A percentile compares a stretch with the other conserved stretches of the same genome.
Evolutionary conservation across 1,140 invertebrate genomes (phyloP).

Genomic region (Brachionus rubens): DNA sequence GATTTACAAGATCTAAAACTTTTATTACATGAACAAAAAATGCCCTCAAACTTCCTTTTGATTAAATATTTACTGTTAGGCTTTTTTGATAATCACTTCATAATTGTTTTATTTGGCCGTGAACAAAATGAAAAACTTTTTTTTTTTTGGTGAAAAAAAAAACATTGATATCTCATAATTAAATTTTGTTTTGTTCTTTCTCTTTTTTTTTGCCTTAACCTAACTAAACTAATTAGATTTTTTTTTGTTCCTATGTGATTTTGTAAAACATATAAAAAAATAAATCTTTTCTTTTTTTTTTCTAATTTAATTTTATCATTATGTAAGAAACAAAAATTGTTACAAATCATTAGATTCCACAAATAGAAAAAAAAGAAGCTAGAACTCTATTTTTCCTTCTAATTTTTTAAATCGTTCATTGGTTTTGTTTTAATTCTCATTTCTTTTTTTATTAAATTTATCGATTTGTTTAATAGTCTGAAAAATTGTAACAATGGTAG

Average conservation of each 20-base stretch:
- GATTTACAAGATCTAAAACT: no score
- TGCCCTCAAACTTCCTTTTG: conserved; percentile 4
- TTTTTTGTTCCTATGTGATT: not conserved
- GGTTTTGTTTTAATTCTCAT: not conserved
- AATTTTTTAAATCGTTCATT: no score
- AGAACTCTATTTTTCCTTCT: no score
- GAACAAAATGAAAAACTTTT: conserved; percentile 9
- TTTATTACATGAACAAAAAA: conserved; percentile 5
- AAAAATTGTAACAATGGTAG: not conserved
- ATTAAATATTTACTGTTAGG: not conserved
- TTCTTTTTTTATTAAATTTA: not conserved
- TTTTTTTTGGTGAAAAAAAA: not conserved
- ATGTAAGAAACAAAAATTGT: conserved; percentile 26
- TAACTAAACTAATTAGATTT: conserved; percentile 34
- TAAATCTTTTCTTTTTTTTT: not conserved
- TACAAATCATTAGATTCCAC: no score
- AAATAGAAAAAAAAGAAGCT: no score
- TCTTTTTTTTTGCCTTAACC: no score
- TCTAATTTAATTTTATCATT: conserved; percentile 14
- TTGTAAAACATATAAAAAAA: no score
- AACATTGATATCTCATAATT: conserved; percentile 12
- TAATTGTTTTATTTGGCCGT: conserved; percentile 32
- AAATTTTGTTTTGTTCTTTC: not conserved
- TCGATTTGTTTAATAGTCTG: conserved; percentile 24
- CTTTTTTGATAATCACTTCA: conserved; percentile 11